A percentile compares a stretch with the other conserved stretches of the same genome.
Evolutionary conservation across 2,113 vertebrate genomes (phyloP).

Genomic region (Ceyx cyanopectus): DNA sequence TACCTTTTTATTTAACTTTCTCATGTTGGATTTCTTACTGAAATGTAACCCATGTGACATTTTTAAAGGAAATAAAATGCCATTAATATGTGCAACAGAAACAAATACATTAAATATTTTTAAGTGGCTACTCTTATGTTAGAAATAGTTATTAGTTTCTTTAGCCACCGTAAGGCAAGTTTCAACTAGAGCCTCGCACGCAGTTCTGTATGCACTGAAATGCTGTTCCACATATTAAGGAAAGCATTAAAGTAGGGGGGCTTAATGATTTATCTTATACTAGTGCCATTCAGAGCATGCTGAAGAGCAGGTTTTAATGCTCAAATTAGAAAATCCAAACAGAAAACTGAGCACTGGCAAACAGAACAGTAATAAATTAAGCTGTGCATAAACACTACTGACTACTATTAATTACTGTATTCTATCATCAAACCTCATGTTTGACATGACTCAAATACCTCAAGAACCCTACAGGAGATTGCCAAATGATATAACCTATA

Average conservation of each 20-base stretch:
- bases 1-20: not conserved
- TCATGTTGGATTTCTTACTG: not conserved
- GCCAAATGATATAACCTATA: not conserved
- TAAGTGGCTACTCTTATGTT: not conserved
- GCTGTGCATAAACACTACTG: not conserved
- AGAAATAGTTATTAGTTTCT: not conserved
- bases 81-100: not conserved
- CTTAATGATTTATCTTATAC: not conserved
- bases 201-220: not conserved
- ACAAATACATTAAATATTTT: not conserved
- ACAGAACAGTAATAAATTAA: not conserved
- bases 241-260: not conserved
- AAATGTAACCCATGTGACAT: not conserved
- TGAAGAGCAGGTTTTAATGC: not conserved
- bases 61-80: not conserved
- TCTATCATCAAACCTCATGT: not conserved
- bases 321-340: not conserved
- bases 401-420: not conserved
- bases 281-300: not conserved
- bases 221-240: not conserved
- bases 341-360: not conserved
- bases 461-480: not conserved
- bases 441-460: not conserved
- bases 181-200: not conserved
- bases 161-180: not conserved